phyloP scores from a whole-genome alignment of 2,113 vertebrate species.

The Larimichthys polyactis region DNA sequence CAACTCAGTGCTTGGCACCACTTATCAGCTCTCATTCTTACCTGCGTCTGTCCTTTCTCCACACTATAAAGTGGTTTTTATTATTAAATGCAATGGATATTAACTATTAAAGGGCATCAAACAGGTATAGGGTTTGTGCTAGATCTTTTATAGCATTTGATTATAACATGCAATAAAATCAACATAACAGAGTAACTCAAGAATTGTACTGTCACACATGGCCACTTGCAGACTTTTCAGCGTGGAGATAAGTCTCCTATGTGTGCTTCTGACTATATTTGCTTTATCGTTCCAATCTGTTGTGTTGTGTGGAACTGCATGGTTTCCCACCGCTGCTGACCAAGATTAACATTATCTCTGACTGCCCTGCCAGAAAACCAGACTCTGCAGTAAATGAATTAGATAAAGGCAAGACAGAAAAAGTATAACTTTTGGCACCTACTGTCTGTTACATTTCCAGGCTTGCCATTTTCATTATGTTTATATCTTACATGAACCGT shows the following conservation, averaged over 20 bases:
- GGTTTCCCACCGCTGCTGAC: conserved; percentile 77
- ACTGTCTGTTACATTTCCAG: conserved; percentile 64
- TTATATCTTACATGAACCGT: conserved; percentile 35
- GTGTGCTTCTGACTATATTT: conserved; percentile 75
- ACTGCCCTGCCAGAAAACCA: conserved; percentile 80
- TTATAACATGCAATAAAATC: conserved; percentile 53
- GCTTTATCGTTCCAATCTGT: conserved; percentile 75
- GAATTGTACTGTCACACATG: conserved; percentile 72
- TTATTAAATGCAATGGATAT: neutral
- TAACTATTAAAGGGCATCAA: neutral
- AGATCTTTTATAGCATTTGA: conserved; percentile 26
- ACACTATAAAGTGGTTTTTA: conserved; percentile 6
- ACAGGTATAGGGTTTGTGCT: neutral
- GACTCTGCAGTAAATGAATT: conserved; percentile 79
- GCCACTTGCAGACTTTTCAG: conserved; percentile 70
- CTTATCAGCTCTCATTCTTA: conserved; percentile 23
- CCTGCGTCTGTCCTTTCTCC: conserved; percentile 48
- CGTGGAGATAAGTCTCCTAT: conserved; percentile 73
- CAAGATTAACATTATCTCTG: conserved; percentile 86
- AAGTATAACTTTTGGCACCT: conserved; percentile 70
- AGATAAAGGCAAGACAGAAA: conserved; percentile 73
- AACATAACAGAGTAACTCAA: conserved; percentile 51
- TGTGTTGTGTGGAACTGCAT: conserved; percentile 75
- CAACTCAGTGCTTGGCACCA: conserved; percentile 48
- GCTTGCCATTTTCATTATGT: conserved; percentile 60